Evolutionary conservation across 2,888 invertebrate genomes (phyloP).

Genomic region (Selenia dentaria): DNA sequence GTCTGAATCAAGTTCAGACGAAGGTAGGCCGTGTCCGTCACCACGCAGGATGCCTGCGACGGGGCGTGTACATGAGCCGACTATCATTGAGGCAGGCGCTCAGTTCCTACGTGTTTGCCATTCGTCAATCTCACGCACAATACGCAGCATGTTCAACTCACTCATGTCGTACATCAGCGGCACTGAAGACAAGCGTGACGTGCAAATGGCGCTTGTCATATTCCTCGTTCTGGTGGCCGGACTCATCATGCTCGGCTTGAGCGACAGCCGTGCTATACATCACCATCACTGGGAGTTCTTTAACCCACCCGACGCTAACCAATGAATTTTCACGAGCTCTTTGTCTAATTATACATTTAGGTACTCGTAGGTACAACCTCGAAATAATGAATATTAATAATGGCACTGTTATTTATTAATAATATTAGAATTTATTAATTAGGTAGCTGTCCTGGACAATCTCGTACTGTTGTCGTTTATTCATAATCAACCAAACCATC

Average conservation of each 20-base stretch:
- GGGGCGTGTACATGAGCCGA: conserved; percentile 83
- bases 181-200: conserved; percentile 88
- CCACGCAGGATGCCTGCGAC: conserved; percentile 64
- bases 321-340: conserved; percentile 40
- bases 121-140: conserved; percentile 85
- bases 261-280: conserved; percentile 89
- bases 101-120: conserved; percentile 90
- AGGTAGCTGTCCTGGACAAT: too few relatives aligned
- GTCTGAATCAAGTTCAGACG: conserved; percentile 81
- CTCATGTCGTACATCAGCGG: conserved; percentile 86
- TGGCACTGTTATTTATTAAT: too few relatives aligned
- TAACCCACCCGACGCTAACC: conserved; percentile 89
- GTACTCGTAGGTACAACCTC: too few relatives aligned
- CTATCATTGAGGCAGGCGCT: conserved; percentile 88
- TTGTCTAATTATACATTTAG: not conserved
- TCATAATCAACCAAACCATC: too few relatives aligned
- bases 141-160: conserved; percentile 88
- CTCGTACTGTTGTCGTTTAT: too few relatives aligned
- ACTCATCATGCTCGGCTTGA: conserved; percentile 89
- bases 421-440: too few relatives aligned
- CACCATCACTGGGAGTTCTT: conserved; percentile 95
- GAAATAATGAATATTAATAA: too few relatives aligned
- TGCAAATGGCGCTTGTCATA: conserved; percentile 91
- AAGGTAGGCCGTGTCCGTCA: conserved; percentile 72
- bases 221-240: conserved; percentile 91